Evolutionary conservation across 2,797 vertebrate species (phyloP).

Genomic region (Spondyliosoma cantharus): DNA sequence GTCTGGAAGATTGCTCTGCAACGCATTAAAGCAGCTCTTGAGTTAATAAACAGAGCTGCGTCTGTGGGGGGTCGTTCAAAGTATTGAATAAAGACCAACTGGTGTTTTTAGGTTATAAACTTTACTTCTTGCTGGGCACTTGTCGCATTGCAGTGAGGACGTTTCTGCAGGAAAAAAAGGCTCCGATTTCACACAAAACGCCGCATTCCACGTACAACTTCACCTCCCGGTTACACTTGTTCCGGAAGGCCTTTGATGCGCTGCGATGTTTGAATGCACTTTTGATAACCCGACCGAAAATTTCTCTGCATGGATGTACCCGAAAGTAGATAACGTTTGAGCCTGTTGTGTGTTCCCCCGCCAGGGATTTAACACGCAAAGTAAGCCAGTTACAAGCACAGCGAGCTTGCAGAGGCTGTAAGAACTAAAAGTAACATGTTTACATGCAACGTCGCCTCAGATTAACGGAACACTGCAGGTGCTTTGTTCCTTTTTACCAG

Average conservation of each 20-base stretch:
- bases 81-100: conserved; percentile 42
- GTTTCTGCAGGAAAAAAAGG: conserved; percentile 25
- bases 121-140: conserved; percentile 3
- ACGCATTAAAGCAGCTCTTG: conserved; percentile 22
- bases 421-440: conserved; percentile 23
- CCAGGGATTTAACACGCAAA: conserved; percentile 38
- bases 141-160: conserved; percentile 23
- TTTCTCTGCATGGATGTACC: conserved; percentile 12
- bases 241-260: conserved; percentile 24
- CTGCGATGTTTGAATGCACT: conserved; percentile 38
- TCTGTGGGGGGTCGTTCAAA: conserved; percentile 5
- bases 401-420: conserved; percentile 10
- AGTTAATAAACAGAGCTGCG: conserved; percentile 46
- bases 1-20: conserved; percentile 45
- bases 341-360: conserved; percentile 33
- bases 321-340: conserved; percentile 28
- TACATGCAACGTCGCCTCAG: not conserved
- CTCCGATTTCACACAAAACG: conserved; percentile 10
- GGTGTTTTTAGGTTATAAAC: conserved; percentile 23
- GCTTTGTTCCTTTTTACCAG: conserved; percentile 10
- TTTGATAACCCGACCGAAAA: conserved; percentile 21
- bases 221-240: conserved; percentile 17
- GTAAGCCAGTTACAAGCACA: conserved; percentile 36
- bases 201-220: not conserved
- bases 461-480: conserved; percentile 10